Evolutionary conservation across 2,113 vertebrate species (phyloP), one percentile per base, ranked within the genome.

Genomic region (Oryzias celebensis): DNA sequence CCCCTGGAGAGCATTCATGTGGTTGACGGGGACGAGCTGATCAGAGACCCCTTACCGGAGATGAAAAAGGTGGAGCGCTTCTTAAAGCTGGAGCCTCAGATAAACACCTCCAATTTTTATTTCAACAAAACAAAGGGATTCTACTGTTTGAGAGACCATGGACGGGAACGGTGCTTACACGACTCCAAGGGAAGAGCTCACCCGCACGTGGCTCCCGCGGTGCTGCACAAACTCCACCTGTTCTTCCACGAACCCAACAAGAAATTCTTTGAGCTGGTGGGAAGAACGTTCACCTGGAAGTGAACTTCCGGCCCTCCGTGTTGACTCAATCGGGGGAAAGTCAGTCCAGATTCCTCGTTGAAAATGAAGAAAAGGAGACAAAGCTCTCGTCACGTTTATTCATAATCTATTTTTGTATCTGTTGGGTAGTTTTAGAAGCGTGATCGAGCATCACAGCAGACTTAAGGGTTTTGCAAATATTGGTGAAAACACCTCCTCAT

Each of bases 91-190:
- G 88, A 94, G 0, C 94, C 96, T 0, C 95, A 94, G 82, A 96
- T 99, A 77, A 96, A 94, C 7, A 89, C 94, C 52, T 95, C 94
- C 1, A 97, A 98, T 85, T 98, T 99, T 85, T 98, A 99, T 85
- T 99, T 98, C 65, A 99, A 99, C 77, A 95, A 93, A 80, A 99
- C 97, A 0, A 97, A 96, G 82, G 97, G 97, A 44, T 99, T 99
- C 80, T 98, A 95, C 87, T 99, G 97, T 89, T 86, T 99, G 77
- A 84, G 95, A 43, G 94, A 98, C 77, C 79, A 92, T 16, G 95
- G 95, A 1, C 90, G 92, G 46, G 95, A 98, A 18, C 91, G 95
- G 42, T 99, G 97, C 81, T 89, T 99, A 55, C 96, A 98, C 0
- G 94, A 96, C 60, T 98, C 97, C 14, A 99, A 99, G 67, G 97